Evolutionary conservation across 1,140 invertebrate genomes (phyloP), one percentile per base, ranked within the genome.

Genomic region (Whitmania pigra): DNA sequence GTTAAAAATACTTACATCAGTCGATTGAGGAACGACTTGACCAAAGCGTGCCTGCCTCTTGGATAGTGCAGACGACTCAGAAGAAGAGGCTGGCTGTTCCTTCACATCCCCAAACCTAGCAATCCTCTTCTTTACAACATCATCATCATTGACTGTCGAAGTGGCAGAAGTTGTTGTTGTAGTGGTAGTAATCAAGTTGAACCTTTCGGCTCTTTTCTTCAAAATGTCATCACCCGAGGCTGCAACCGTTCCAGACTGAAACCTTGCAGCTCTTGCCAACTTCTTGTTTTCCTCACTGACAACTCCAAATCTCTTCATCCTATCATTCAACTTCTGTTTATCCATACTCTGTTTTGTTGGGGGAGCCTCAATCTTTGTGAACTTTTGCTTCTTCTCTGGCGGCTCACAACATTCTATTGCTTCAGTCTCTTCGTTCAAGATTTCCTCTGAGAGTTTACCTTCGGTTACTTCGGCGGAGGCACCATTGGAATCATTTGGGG

Each of bases 181-280:
- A 40, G 67, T 68, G 3, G 27, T 68, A 6, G 22, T 20, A 40
- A 29, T 63, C 18, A 63, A 13, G 57, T 63, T 63, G 57, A 63
- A 63, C 57, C 57, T 63, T 63, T 63, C 57, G 1, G 57, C 57
- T 31, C 57, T 63, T n/a, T 63, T 63, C 57, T 63, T 63, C 22
- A 63, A 20, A 63, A 63, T 20, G 57, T 63, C 29, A 7, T 63
- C 22, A 20, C 29, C 57, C 9, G 43, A 49, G 43, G 43, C 31
- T 36, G 43, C 43, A 17, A 1, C 13, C 43, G 43, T 49, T 0
- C 57, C 57, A 63, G 57, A 25, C 57, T 63, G 29, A n/a, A 63
- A 63, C 57, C 57, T 63, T 20, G 57, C 57, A 13, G 57, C 57
- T n/a, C 57, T 63, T 22, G 29, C 57, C 22, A 63, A 31, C 29